A percentile compares a stretch with the other conserved stretches of the same genome.
These are phyloP conservation scores for Corythaixoides concolor DNA, from an alignment of 2,113 vertebrate genomes.

Conservation along the genomic window DNA sequence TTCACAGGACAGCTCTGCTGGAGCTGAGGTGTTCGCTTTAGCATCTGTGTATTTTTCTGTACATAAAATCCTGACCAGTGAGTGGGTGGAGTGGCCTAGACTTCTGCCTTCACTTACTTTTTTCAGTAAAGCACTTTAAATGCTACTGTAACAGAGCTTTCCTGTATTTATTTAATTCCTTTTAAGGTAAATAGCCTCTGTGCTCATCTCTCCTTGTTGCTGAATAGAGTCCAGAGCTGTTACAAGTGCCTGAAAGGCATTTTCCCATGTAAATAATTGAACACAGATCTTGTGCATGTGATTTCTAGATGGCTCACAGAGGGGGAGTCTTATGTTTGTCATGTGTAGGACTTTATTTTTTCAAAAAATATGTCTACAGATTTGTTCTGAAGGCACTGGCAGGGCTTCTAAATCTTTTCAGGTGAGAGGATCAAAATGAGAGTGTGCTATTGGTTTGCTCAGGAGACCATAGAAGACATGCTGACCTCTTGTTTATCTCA, in stretches of 20 bases:
- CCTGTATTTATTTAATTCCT: neutral
- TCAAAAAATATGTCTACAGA: neutral
- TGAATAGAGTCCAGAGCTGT: conserved; percentile 19
- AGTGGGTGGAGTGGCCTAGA: neutral
- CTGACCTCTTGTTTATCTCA: neutral
- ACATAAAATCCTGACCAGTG: neutral
- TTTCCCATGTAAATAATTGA: conserved; percentile 33
- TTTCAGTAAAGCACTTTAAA: neutral
- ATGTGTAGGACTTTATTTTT: conserved; percentile 8
- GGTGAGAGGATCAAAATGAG: neutral
- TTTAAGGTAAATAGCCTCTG: conserved; percentile 23
- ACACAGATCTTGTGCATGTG: neutral
- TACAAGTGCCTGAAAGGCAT: conserved; percentile 1
- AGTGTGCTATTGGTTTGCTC: neutral
- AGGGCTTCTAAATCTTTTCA: neutral
- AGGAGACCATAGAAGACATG: neutral
- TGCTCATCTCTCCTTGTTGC: neutral
- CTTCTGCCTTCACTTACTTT: neutral
- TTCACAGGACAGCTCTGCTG: neutral
- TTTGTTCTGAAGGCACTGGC: conserved; percentile 9
- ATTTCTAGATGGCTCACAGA: neutral
- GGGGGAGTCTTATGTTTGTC: conserved; percentile 14
- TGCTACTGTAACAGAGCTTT: neutral
- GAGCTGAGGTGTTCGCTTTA: neutral
- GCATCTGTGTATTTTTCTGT: neutral